Evolutionary conservation across 2,888 invertebrate genomes (phyloP).

Genomic region (Baccha elongata): DNA sequence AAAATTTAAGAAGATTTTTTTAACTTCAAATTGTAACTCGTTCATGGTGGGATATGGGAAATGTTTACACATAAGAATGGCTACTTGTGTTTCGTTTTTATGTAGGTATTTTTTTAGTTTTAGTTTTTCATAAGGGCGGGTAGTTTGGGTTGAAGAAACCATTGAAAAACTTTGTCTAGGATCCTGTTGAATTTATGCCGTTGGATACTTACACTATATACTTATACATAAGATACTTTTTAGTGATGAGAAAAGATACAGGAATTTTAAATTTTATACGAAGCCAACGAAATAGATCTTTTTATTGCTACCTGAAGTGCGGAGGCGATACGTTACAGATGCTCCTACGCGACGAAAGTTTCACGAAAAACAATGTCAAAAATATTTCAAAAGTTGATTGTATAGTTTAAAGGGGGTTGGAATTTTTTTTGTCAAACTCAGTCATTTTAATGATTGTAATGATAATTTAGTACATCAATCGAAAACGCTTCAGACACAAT

Average conservation of each 20-base stretch:
- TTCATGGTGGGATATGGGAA: background rate
- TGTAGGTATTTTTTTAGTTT: background rate
- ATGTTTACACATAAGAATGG: background rate
- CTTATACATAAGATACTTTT: background rate
- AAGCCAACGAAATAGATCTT: background rate
- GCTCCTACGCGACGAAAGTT: slow-evolving; percentile 1
- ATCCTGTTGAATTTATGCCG: slow-evolving; percentile 1
- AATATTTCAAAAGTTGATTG: background rate
- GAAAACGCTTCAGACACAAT: background rate
- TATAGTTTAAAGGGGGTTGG: background rate
- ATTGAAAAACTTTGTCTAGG: background rate
- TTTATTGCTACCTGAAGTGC: slow-evolving; percentile 3
- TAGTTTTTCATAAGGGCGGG: background rate
- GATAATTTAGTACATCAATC: slow-evolving; percentile 9
- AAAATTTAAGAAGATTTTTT: slow-evolving; percentile 2
- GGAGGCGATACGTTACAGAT: background rate
- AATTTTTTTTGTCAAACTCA: background rate
- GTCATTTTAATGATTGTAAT: background rate
- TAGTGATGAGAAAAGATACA: background rate
- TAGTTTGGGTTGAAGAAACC: background rate
- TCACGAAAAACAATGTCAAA: slow-evolving; percentile 12
- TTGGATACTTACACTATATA: background rate
- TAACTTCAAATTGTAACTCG: background rate
- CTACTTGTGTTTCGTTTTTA: background rate
- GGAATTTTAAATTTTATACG: slow-evolving; percentile 3